Conservation (phyloP, 2,888 invertebrate genomes). For the Hypolimnas misippus region DNA sequence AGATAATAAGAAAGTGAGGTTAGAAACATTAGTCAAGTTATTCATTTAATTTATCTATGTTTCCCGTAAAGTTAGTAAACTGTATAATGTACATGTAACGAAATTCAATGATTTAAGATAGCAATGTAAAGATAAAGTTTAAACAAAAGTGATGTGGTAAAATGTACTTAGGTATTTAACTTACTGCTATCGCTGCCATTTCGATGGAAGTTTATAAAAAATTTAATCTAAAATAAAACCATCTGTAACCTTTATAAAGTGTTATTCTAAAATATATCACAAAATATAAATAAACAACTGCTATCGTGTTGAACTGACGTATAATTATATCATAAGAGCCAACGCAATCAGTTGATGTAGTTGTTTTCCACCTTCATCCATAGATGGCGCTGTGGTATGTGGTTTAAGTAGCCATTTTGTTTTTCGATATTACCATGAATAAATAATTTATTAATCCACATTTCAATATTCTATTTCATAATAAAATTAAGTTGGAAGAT, state of each 20-base stretch:
- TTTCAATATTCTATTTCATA: not conserved
- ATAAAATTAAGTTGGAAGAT: not conserved
- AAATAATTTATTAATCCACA: not conserved
- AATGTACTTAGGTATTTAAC: too few relatives aligned
- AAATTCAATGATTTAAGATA: too few relatives aligned
- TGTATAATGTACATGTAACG: too few relatives aligned
- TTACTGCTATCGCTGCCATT: not conserved
- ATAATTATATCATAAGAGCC: too few relatives aligned
- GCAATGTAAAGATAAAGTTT: too few relatives aligned
- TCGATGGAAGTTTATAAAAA: not conserved
- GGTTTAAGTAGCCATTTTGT: not conserved
- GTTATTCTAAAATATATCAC: not conserved
- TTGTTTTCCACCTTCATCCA: not conserved
- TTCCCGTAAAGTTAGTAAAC: too few relatives aligned
- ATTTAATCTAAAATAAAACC: not conserved
- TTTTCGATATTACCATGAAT: not conserved
- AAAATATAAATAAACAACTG: slow-evolving; percentile 1
- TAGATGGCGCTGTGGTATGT: slow-evolving; percentile 10
- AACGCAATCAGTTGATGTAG: too few relatives aligned
- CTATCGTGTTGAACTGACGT: not conserved
- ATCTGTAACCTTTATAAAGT: not conserved
- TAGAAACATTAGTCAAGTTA: too few relatives aligned
- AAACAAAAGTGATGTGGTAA: too few relatives aligned
- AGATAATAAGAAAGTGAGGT: too few relatives aligned
- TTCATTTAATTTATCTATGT: too few relatives aligned